These are phyloP conservation scores for Mola mola DNA, from an alignment of 2,113 vertebrate genomes.

Conservation along the genomic window DNA sequence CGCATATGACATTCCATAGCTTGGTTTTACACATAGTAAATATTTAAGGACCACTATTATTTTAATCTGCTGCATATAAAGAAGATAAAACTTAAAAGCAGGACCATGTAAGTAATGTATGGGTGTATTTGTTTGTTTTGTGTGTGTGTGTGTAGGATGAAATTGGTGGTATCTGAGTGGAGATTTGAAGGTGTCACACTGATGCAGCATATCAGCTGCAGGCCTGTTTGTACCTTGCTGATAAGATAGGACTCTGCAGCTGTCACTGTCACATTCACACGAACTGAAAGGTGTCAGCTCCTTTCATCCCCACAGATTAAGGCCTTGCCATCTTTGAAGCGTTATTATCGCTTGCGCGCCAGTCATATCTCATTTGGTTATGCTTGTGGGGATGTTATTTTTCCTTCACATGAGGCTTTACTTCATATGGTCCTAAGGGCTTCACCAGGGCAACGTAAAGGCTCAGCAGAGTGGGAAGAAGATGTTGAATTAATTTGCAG, in stretches of 20 bases:
- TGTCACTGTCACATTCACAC: constrained; percentile 34
- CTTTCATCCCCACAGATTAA: constrained; percentile 41
- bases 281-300: constrained; percentile 43
- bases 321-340: constrained; percentile 17
- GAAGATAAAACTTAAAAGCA: no score
- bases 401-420: no score
- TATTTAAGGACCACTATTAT: no score
- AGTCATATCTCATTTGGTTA: background rate
- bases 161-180: constrained; percentile 23
- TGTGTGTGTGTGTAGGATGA: constrained; percentile 10
- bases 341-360: constrained; percentile 25
- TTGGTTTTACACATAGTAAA: no score
- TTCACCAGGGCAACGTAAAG: background rate
- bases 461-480: background rate
- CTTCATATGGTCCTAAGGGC: background rate
- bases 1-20: no score
- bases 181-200: constrained; percentile 46
- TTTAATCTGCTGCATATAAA: no score
- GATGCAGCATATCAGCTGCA: constrained; percentile 31
- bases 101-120: no score
- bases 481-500: background rate
- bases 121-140: background rate
- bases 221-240: constrained; percentile 35
- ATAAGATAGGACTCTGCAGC: constrained; percentile 55
- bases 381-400: background rate